Percentiles rank a stretch among this genome's conserved stretches.
phyloP scores from a whole-genome alignment of 1,140 invertebrate genomes.

The Nephila pilipes region DNA sequence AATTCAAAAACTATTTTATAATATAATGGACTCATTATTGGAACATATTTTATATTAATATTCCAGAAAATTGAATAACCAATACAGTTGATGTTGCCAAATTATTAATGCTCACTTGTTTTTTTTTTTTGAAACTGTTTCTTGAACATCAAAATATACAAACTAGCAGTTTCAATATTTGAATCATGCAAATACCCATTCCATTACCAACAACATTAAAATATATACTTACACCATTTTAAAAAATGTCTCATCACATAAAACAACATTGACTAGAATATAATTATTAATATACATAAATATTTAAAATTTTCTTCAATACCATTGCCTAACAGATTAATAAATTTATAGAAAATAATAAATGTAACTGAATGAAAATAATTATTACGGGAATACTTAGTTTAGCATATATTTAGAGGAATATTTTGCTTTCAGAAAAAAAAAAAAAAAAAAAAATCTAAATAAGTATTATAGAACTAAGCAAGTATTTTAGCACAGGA shows the following conservation, averaged over 20 bases:
- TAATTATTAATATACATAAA: background rate
- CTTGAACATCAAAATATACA: background rate
- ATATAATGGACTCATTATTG: background rate
- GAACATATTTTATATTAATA: background rate
- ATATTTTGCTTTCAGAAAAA: background rate
- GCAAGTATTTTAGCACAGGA: no score
- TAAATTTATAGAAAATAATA: background rate
- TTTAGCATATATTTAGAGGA: background rate
- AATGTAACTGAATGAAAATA: background rate
- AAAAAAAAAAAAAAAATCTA: no score
- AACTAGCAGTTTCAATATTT: background rate
- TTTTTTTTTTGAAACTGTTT: background rate
- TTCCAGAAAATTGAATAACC: background rate
- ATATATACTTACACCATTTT: background rate
- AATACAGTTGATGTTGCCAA: background rate
- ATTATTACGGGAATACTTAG: no score
- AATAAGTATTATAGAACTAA: no score
- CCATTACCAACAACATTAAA: background rate
- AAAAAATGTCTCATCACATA: background rate
- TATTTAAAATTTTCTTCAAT: background rate
- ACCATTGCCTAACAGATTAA: background rate
- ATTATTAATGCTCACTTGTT: background rate
- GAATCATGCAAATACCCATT: background rate
- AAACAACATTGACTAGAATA: constrained; percentile 1
- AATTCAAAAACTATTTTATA: background rate